phyloP scores from a whole-genome alignment of 2,113 vertebrate genomes.

The Perca schrenkii region DNA sequence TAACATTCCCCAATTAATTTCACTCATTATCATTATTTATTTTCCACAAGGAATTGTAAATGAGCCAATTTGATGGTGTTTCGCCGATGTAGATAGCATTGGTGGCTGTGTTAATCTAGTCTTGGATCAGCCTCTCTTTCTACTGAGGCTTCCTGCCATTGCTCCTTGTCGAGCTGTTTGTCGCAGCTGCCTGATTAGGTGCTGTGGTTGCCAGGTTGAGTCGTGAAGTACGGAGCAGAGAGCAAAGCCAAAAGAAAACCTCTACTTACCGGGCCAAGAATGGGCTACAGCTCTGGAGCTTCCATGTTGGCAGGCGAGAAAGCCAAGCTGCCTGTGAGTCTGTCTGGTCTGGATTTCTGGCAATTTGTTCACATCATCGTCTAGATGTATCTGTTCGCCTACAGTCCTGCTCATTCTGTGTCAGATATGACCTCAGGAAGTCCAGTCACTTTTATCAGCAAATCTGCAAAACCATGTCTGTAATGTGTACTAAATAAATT shows the following conservation, averaged over 20 bases:
- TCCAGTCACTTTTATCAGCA: not conserved
- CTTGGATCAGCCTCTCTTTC: conserved; percentile 21
- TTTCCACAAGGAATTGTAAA: not conserved
- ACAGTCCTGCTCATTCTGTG: not conserved
- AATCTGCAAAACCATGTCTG: not conserved
- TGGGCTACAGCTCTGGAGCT: not conserved
- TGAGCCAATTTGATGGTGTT: not conserved
- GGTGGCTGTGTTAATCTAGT: not conserved
- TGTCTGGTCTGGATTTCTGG: not conserved
- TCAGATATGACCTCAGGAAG: too few species aligned
- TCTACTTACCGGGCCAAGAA: not conserved
- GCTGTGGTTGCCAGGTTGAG: conserved; percentile 32
- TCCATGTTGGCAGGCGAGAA: conserved; percentile 1
- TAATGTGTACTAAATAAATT: not conserved
- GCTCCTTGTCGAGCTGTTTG: conserved; percentile 22
- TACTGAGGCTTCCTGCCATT: conserved; percentile 7
- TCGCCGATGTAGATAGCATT: not conserved
- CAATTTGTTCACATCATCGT: not conserved
- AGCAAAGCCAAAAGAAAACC: conserved; percentile 5
- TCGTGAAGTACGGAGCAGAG: conserved; percentile 7
- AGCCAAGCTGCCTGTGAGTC: conserved; percentile 1
- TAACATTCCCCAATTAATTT: not conserved
- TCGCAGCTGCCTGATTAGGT: conserved; percentile 16
- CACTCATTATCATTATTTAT: not conserved
- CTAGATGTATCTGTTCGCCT: not conserved